Conservation (phyloP, 2,113 vertebrate species). For the Dasyornis broadbenti region DNA sequence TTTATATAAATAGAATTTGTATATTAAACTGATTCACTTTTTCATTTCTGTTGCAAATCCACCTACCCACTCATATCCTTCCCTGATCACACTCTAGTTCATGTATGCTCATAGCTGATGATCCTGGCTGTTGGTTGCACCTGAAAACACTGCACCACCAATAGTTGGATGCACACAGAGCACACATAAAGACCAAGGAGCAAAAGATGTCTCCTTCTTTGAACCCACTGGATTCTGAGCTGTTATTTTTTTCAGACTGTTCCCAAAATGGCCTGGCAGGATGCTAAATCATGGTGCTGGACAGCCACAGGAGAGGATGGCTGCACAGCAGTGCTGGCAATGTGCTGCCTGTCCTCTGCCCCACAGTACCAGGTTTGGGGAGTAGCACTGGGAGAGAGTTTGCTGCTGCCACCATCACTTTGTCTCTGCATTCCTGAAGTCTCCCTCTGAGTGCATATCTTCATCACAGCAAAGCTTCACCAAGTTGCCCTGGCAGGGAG, state of each 20-base stretch:
- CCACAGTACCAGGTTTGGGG: not conserved
- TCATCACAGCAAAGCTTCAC: not conserved
- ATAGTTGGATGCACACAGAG: not conserved
- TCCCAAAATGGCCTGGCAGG: not conserved
- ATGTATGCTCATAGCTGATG: not conserved
- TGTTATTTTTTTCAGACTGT: not conserved
- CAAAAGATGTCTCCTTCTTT: not conserved
- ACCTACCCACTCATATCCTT: not conserved
- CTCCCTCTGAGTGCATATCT: accelerated
- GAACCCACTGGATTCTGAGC: not conserved
- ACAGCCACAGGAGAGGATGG: not conserved
- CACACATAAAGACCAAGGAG: not conserved
- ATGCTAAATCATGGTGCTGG: not conserved
- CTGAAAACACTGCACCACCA: not conserved
- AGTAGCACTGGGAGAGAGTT: not conserved
- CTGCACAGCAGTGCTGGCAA: not conserved
- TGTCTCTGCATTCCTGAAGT: not conserved
- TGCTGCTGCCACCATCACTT: not conserved
- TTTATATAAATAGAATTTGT: not conserved
- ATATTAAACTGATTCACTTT: not conserved
- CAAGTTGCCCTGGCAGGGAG: not conserved
- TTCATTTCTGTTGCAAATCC: not conserved
- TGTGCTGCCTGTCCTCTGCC: accelerated
- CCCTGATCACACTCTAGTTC: not conserved
- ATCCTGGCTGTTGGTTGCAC: not conserved